Conservation (phyloP, 2,113 vertebrate species). For the Phylloscopus whistleri region DNA sequence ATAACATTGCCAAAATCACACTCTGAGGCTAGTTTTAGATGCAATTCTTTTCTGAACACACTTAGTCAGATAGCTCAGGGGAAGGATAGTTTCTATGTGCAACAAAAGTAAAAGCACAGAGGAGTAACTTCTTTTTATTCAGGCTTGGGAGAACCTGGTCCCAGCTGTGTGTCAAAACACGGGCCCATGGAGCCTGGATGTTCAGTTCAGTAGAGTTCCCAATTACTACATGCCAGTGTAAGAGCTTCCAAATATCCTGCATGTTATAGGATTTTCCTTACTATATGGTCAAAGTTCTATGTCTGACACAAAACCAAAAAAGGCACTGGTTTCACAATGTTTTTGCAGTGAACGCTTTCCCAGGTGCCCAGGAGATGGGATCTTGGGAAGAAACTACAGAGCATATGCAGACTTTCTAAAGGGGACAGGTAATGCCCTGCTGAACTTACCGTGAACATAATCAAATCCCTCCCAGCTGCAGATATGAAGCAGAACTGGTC, state of each 20-base stretch:
- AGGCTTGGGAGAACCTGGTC: fast-evolving
- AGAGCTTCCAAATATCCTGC: not conserved
- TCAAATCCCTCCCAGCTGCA: not conserved
- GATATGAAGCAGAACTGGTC: not conserved
- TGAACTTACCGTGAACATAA: not conserved
- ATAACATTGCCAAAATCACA: not conserved
- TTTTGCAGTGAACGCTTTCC: not conserved
- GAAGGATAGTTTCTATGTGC: not conserved
- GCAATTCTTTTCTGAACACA: not conserved
- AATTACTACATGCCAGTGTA: not conserved
- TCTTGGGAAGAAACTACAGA: not conserved
- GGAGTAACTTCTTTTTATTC: not conserved
- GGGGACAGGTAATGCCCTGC: no score
- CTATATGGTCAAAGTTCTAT: not conserved
- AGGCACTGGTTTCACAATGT: not conserved
- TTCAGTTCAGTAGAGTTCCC: not conserved
- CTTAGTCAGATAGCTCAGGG: not conserved
- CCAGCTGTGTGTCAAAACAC: not conserved
- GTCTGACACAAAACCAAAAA: not conserved
- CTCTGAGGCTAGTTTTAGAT: not conserved
- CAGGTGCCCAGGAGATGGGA: not conserved
- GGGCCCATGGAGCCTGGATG: fast-evolving
- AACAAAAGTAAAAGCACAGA: not conserved
- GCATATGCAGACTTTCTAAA: not conserved
- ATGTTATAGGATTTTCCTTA: not conserved